Evolutionary conservation across 2,888 invertebrate genomes (phyloP).

Genomic region (Chromoteleia sp.): DNA sequence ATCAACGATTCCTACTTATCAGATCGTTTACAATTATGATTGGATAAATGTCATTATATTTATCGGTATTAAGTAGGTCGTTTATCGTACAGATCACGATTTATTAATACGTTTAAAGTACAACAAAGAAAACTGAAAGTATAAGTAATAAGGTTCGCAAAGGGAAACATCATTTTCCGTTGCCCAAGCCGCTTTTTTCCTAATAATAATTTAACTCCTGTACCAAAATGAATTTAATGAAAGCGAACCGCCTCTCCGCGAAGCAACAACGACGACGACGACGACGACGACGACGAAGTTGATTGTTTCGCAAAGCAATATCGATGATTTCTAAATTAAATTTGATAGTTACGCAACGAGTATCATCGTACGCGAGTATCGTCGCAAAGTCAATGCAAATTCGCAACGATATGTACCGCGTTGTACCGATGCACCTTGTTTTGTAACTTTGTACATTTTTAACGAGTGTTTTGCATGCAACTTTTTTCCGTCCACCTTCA

Average conservation of each 20-base stretch:
- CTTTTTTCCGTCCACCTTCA: conserved; percentile 60
- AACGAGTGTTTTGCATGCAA: conserved; percentile 34
- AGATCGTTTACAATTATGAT: conserved; percentile 62
- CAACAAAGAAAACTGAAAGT: conserved; percentile 24
- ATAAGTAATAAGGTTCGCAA: conserved; percentile 16
- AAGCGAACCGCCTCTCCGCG: not conserved
- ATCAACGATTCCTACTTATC: conserved; percentile 29
- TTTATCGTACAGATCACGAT: conserved; percentile 56
- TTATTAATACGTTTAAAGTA: conserved; percentile 44
- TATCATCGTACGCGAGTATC: not conserved
- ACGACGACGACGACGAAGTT: not conserved
- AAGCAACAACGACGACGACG: not conserved
- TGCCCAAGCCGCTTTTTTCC: not conserved
- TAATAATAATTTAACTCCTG: not conserved
- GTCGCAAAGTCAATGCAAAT: not conserved
- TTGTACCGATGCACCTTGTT: not conserved
- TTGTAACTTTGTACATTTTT: conserved; percentile 23
- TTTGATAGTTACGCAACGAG: conserved; percentile 1
- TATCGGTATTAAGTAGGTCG: conserved; percentile 59
- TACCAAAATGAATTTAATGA: conserved; percentile 5
- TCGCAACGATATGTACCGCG: not conserved
- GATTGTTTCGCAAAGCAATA: not conserved
- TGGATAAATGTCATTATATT: conserved; percentile 64
- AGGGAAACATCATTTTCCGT: conserved; percentile 30
- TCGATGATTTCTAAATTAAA: conserved; percentile 10